phyloP scores from a whole-genome alignment of 2,888 invertebrate genomes.

The Scelioninae gen. 2 region DNA sequence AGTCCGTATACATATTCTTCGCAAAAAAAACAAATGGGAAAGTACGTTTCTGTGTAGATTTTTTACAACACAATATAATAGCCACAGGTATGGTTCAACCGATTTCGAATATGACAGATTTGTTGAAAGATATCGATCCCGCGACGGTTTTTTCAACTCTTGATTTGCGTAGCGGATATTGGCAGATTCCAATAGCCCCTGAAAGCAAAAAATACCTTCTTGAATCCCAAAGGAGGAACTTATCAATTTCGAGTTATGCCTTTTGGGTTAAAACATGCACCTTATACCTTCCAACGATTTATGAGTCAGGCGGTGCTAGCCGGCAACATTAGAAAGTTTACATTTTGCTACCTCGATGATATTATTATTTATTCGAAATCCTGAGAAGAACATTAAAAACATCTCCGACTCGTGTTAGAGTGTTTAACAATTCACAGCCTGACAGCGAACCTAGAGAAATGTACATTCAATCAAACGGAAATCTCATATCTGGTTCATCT shows the following conservation, averaged over 20 bases:
- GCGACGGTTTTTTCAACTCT: slow-evolving; percentile 65
- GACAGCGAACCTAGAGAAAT: background rate
- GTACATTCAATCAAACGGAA: background rate
- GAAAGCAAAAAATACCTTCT: slow-evolving; percentile 58
- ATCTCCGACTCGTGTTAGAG: background rate
- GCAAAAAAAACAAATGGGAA: slow-evolving; percentile 49
- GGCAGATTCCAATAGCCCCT: slow-evolving; percentile 65
- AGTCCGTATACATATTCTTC: slow-evolving; percentile 12
- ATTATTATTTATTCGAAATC: slow-evolving; percentile 4
- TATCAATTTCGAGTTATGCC: slow-evolving; percentile 67
- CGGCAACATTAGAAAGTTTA: slow-evolving; percentile 54
- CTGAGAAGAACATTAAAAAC: background rate
- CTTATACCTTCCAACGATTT: slow-evolving; percentile 65
- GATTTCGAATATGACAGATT: slow-evolving; percentile 26
- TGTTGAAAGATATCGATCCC: slow-evolving; percentile 12
- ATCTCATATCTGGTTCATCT: slow-evolving; percentile 5
- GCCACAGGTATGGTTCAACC: slow-evolving; percentile 10
- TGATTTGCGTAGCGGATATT: slow-evolving; percentile 67
- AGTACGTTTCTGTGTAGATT: slow-evolving; percentile 59
- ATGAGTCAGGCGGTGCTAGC: slow-evolving; percentile 61
- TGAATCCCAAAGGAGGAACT: slow-evolving; percentile 62
- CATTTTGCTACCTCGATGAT: slow-evolving; percentile 34
- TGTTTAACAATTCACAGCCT: background rate
- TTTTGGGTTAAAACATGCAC: slow-evolving; percentile 64
- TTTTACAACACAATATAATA: slow-evolving; percentile 23